Evolutionary conservation across 92 coral and sea anemone species (phyloP).

Genomic region (Palythoa grandiflora): DNA sequence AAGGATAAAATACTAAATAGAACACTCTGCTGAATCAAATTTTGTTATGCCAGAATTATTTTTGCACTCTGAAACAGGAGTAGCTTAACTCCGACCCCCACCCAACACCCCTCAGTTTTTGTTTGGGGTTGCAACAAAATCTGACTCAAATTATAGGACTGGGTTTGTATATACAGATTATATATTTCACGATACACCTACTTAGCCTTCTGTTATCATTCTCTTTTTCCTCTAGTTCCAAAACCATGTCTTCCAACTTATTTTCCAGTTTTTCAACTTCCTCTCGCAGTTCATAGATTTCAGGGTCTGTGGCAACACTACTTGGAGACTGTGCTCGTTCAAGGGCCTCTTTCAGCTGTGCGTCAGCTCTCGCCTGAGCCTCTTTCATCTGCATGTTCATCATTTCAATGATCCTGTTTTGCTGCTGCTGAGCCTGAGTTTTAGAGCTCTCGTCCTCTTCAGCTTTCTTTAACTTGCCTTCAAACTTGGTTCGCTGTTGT

Average conservation of each 20-base stretch:
- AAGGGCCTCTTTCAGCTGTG: slow-evolving; percentile 80
- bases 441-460: slow-evolving; percentile 74
- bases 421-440: slow-evolving; percentile 83
- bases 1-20: no score
- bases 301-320: slow-evolving; percentile 84
- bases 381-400: slow-evolving; percentile 98
- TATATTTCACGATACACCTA: slow-evolving; percentile 21
- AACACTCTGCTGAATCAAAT: no score
- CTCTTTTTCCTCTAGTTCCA: slow-evolving; percentile 86
- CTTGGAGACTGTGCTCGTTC: slow-evolving; percentile 76
- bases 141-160: no score
- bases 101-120: no score
- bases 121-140: no score
- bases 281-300: slow-evolving; percentile 81
- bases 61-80: no score
- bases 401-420: slow-evolving; percentile 88
- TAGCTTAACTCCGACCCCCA: no score
- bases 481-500: slow-evolving; percentile 71
- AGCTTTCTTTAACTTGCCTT: slow-evolving; percentile 79
- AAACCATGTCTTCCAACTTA: slow-evolving; percentile 85
- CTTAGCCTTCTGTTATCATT: slow-evolving; percentile 86
- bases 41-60: no score
- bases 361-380: slow-evolving; percentile 89
- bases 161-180: no score
- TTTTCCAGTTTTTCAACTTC: slow-evolving; percentile 82